Evolutionary conservation across 2,113 vertebrate species (phyloP), one percentile per base, ranked within the genome.

Genomic region (Blennius ocellaris): DNA sequence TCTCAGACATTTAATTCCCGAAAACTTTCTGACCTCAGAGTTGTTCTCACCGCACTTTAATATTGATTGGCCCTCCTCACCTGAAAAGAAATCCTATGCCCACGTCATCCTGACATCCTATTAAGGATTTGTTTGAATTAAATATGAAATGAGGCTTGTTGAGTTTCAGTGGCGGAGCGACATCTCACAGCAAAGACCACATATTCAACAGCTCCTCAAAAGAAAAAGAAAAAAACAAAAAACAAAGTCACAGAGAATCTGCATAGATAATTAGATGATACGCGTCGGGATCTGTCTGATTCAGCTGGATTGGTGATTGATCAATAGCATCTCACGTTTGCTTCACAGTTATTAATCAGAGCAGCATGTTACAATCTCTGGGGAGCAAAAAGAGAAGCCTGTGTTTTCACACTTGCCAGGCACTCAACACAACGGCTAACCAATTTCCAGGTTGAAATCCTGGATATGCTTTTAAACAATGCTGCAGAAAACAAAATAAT

Each of bases 281-380:
- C 38, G 49, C 52, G 17, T 38, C 11, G 57, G n/a, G 59, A 64
- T 63, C 57, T 55, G 14, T 75, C 54, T n/a, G 65, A 58, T 77
- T 50, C 48, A 48, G 15, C 8, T 61, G 10, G 50, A 64, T 51
- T 55, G 44, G 53, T 44, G 52, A 70, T 16, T 72, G 55, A 78
- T 67, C 43, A 21, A 73, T 57, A 40, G 17, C 69, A 40, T 65
- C 51, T 62, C 43, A 50, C 36, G 36, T 78, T 75, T 21, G 12
- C 37, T 58, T 81, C 57, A 47, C 21, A 40, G 38, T 55, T 74
- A 58, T 54, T 73, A 52, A 66, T 81, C 37, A 37, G 43, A 71
- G 58, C 43, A 7, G 63, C 12, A 16, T 47, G 52, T 63, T 67
- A 15, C 39, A 49, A 37, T 63, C 12, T 58, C 56, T 30, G 45